Evolutionary conservation across 2,113 vertebrate species (phyloP), one percentile per base, ranked within the genome.

Genomic region (Conger conger): DNA sequence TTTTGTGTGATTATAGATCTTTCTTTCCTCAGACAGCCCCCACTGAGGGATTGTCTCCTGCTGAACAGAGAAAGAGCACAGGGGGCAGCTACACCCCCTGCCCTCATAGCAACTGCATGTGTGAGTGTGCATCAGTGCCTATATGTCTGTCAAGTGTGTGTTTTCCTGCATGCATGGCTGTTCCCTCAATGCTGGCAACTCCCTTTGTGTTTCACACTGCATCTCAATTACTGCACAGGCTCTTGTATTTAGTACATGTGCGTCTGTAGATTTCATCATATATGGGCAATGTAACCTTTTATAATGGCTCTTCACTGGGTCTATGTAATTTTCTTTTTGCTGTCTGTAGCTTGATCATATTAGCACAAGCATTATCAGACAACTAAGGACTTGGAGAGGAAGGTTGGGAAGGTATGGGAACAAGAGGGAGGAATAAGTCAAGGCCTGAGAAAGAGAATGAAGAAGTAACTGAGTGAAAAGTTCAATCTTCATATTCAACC

Each of bases 21-120:
- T 27, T 63, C 8, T 63, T 63, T 73, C 68, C 68, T 73, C n/a
- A 73, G 68, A 73, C 68, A 73, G 68, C 68, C 68, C 68, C n/a
- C n/a, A 33, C 27, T 73, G 27, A 73, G 27, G n/a, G 68, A 13
- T 27, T 73, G 68, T 4, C 68, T 73, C 68, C 0, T 33, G 68
- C n/a, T 73, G 68, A 73, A 73, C 68, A 11, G 68, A 33, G n/a
- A 73, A n/a, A 13, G 68, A 73, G 27, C 27, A 33, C 27, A 33
- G n/a, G 57, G 2, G 20, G 57, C 57, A 63, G 27, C 57, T 30
- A 73, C n/a, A 73, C 68, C 68, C 7, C 9, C n/a, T 73, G 68
- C 27, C 27, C 68, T 33, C 6, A 13, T 27, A 33, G 68, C n/a
- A 33, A 33, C 27, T 73, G 68, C 68, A 13, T 13, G 20, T 68